phyloP scores from a whole-genome alignment of 1,140 invertebrate genomes.

The Lucilia cuprina region DNA sequence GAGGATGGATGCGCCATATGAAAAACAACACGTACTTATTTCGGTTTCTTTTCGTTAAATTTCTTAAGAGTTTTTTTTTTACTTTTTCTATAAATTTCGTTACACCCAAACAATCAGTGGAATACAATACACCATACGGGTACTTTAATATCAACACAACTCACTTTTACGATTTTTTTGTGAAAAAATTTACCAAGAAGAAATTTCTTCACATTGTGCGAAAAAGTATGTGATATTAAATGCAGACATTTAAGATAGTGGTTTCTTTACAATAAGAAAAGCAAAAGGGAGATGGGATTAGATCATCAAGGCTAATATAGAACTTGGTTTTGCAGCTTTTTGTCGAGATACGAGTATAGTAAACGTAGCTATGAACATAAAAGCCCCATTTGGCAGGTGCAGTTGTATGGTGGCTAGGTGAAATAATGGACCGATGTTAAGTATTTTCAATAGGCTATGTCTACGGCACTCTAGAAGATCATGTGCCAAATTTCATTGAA shows the following conservation, averaged over 20 bases:
- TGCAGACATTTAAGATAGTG: background rate
- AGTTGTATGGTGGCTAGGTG: too few relatives aligned
- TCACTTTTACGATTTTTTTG: background rate
- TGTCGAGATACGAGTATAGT: too few relatives aligned
- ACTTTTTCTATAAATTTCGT: background rate
- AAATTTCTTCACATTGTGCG: background rate
- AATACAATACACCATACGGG: background rate
- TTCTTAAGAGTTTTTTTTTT: background rate
- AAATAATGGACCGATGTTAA: too few relatives aligned
- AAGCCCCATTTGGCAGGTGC: too few relatives aligned
- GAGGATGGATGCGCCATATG: slow-evolving; percentile 14
- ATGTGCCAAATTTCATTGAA: too few relatives aligned
- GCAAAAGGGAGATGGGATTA: too few relatives aligned
- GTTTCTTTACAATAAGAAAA: background rate
- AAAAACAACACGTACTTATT: slow-evolving; percentile 4
- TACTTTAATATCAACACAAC: slow-evolving; percentile 21
- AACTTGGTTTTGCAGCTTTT: too few relatives aligned
- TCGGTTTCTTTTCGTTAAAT: background rate
- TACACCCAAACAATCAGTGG: slow-evolving; percentile 2
- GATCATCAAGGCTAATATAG: too few relatives aligned
- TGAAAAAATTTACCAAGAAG: background rate
- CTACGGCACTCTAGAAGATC: too few relatives aligned
- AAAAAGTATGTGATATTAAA: background rate
- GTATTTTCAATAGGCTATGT: too few relatives aligned
- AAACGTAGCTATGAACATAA: too few relatives aligned